phyloP scores from a whole-genome alignment of 2,888 invertebrate species.

The Cloeon dipterum region DNA sequence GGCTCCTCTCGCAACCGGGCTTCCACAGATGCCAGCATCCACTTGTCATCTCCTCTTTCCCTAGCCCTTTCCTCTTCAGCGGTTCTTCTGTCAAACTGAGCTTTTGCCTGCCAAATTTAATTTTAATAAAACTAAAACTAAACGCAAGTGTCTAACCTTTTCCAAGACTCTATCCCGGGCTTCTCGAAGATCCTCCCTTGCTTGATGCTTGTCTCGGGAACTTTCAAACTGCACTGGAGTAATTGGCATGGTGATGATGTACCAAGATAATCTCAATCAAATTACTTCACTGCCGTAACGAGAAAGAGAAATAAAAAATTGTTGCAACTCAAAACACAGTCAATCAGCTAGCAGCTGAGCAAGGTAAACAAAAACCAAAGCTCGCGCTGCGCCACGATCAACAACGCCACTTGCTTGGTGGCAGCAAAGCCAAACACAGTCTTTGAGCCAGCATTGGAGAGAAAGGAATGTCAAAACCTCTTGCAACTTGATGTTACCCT shows the following conservation, averaged over 20 bases:
- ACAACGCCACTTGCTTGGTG: too few relatives aligned
- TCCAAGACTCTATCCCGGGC: constrained; percentile 12
- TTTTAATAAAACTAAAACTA: constrained; percentile 3
- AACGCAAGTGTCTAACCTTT: constrained; percentile 8
- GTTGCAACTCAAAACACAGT: too few relatives aligned
- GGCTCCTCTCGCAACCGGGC: constrained; percentile 7
- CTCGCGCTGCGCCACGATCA: too few relatives aligned
- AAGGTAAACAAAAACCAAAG: too few relatives aligned
- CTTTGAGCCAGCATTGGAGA: too few relatives aligned
- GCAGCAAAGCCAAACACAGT: too few relatives aligned
- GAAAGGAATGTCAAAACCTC: too few relatives aligned
- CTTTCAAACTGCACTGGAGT: constrained; percentile 11
- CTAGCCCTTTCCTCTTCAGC: constrained; percentile 10
- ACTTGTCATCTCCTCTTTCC: constrained; percentile 14
- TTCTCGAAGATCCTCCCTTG: constrained; percentile 11
- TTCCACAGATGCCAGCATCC: constrained; percentile 22
- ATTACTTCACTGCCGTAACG: too few relatives aligned
- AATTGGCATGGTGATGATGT: neutral
- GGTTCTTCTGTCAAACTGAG: constrained; percentile 9
- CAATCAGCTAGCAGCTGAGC: too few relatives aligned
- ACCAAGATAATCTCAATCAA: too few relatives aligned
- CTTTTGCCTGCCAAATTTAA: constrained; percentile 10
- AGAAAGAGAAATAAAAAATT: too few relatives aligned
- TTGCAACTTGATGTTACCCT: too few relatives aligned
- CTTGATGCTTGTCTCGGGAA: constrained; percentile 12